A percentile compares a stretch with the other conserved stretches of the same genome.
Conservation (phyloP, 2,888 invertebrate genomes). For the Argyra leucocephala region DNA sequence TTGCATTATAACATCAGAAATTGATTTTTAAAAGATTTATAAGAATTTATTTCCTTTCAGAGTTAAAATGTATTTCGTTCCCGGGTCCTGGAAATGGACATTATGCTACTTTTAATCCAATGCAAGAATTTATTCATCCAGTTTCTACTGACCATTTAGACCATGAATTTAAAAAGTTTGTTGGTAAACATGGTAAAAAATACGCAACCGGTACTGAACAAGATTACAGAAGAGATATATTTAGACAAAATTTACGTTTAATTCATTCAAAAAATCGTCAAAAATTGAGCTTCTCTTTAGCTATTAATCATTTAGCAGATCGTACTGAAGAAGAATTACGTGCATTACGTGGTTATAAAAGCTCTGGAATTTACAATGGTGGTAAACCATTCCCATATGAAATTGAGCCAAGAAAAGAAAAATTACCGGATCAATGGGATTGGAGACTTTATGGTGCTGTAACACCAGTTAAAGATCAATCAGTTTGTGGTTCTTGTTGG, state of each 20-base stretch:
- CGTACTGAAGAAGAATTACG: constrained; percentile 65
- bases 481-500: constrained; percentile 96
- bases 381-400: constrained; percentile 73
- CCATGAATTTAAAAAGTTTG: constrained; percentile 62
- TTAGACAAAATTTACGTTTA: constrained; percentile 76
- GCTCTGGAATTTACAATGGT: constrained; percentile 56
- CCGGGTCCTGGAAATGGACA: constrained; percentile 76
- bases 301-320: constrained; percentile 83
- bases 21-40: neutral
- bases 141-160: constrained; percentile 60
- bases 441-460: constrained; percentile 91
- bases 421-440: constrained; percentile 68
- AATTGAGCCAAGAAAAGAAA: constrained; percentile 45
- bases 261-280: constrained; percentile 76
- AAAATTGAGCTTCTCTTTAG: constrained; percentile 59
- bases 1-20: too few species aligned
- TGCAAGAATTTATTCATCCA: constrained; percentile 78
- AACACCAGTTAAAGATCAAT: constrained; percentile 93
- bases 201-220: constrained; percentile 62
- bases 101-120: constrained; percentile 81
- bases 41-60: constrained; percentile 41
- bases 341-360: constrained; percentile 58
- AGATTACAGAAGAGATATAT: constrained; percentile 60
- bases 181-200: constrained; percentile 57
- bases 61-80: constrained; percentile 61